Conservation (phyloP, 2,113 vertebrate species). For the Sphaerodactylus townsendi region DNA sequence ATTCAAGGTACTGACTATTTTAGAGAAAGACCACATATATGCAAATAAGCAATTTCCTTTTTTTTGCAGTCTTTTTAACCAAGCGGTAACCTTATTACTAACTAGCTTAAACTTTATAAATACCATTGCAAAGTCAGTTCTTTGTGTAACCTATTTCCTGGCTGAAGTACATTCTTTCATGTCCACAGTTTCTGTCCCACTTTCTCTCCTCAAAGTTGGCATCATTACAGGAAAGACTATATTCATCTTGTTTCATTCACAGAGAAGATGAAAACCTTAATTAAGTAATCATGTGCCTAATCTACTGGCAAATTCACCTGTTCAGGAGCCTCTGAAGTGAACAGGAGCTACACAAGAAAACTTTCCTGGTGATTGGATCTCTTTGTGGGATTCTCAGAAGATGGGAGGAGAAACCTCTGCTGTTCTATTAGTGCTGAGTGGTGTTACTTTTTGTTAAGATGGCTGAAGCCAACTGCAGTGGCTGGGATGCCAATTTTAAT, state of each 20-base stretch:
- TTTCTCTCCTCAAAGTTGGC: no score
- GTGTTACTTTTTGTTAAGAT: neutral
- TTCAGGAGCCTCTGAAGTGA: neutral
- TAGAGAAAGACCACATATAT: no score
- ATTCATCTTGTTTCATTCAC: neutral
- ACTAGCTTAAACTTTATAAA: neutral
- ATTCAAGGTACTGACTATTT: no score
- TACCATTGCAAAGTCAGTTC: neutral
- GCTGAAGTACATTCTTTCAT: neutral
- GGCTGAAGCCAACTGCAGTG: neutral
- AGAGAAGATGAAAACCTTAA: neutral
- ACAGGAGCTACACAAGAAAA: neutral
- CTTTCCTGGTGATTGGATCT: neutral
- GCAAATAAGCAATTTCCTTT: no score
- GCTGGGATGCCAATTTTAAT: slow-evolving; percentile 21
- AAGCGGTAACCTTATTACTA: neutral
- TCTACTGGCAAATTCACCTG: neutral
- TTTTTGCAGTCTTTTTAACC: neutral
- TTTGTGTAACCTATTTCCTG: neutral
- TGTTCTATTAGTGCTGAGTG: fast-evolving
- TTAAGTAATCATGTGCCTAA: neutral
- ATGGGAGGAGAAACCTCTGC: fast-evolving
- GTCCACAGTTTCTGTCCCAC: neutral
- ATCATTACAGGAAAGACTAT: no score
- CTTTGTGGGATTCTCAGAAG: neutral